Conservation (phyloP, 2,797 vertebrate species). For the Neosalanx taihuensis region DNA sequence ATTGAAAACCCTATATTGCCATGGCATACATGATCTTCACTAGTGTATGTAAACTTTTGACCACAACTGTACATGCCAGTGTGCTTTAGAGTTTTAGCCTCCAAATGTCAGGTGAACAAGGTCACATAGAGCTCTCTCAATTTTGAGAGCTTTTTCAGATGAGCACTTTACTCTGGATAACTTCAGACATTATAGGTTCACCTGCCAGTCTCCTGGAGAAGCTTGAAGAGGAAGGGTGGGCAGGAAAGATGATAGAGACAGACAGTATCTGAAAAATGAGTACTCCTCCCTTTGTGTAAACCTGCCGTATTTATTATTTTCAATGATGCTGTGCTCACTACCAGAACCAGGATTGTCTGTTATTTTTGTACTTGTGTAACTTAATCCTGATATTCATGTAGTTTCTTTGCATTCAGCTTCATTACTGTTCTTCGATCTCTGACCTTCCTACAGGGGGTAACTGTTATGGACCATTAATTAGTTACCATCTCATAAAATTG, state of each 20-base stretch:
- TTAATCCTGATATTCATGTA: conserved; percentile 19
- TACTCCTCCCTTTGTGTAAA: conserved; percentile 39
- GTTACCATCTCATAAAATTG: conserved; percentile 19
- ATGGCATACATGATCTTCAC: no score
- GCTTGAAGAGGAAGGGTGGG: conserved; percentile 37
- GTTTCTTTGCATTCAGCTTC: conserved; percentile 19
- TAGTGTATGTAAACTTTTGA: no score
- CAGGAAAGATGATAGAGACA: conserved; percentile 55
- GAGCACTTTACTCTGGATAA: conserved; percentile 17
- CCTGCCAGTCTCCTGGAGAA: conserved; percentile 39
- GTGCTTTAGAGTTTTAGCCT: conserved; percentile 40
- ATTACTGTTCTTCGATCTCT: conserved; percentile 29
- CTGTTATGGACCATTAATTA: conserved; percentile 31
- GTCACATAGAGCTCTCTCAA: conserved; percentile 33
- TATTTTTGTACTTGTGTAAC: conserved; percentile 4
- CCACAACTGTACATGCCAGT: no score
- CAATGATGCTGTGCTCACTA: conserved; percentile 15
- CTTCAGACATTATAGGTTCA: conserved; percentile 23
- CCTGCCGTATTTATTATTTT: conserved; percentile 48
- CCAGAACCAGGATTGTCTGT: not conserved
- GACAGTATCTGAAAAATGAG: conserved; percentile 55
- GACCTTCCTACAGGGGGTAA: conserved; percentile 17
- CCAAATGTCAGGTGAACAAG: conserved; percentile 47
- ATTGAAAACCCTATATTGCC: no score
- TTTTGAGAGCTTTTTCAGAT: conserved; percentile 34